These are phyloP conservation scores for Phyllostomus hastatus DNA, from an alignment of 2,113 vertebrate genomes.

Conservation along the genomic window DNA sequence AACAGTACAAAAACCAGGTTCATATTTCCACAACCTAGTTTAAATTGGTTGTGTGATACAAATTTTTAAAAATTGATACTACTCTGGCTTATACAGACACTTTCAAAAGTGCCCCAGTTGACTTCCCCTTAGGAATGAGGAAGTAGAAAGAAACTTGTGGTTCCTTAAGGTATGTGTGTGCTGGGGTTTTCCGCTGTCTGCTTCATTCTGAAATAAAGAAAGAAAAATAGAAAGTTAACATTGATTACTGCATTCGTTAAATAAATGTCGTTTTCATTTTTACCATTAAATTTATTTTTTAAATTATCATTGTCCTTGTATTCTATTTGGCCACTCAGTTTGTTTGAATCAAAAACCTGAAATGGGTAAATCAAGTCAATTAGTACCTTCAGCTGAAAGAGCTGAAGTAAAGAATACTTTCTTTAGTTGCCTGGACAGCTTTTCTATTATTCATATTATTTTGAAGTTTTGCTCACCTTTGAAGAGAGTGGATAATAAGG, in stretches of 20 bases:
- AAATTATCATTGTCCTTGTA: neutral
- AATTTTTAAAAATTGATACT: neutral
- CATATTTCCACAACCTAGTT: neutral
- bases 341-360: neutral
- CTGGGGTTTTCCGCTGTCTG: neutral
- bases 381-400: neutral
- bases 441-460: neutral
- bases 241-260: neutral
- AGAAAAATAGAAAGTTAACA: neutral
- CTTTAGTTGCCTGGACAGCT: neutral
- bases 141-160: constrained; percentile 25
- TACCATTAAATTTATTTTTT: neutral
- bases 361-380: neutral
- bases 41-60: neutral
- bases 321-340: neutral
- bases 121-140: constrained; percentile 25
- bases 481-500: neutral
- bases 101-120: neutral
- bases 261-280: neutral
- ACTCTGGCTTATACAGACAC: neutral
- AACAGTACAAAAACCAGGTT: neutral
- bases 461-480: neutral
- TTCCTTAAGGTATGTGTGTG: neutral
- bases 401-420: neutral
- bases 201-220: constrained; percentile 35